phyloP scores from a whole-genome alignment of 1,140 invertebrate species.

The Magallana angulata region DNA sequence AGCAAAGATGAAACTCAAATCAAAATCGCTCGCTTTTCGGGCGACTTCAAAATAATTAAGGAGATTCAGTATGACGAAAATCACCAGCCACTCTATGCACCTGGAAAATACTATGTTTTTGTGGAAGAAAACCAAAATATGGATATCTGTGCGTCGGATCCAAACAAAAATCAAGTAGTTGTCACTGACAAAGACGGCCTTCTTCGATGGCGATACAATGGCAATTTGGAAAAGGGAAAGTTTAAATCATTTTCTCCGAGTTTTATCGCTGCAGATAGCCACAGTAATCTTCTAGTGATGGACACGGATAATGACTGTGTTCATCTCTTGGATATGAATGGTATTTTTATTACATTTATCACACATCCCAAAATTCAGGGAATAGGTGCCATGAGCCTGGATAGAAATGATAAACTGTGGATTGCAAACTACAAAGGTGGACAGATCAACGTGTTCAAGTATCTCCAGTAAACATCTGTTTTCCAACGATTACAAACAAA shows the following conservation, averaged over 20 bases:
- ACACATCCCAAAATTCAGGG: constrained; percentile 2
- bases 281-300: constrained; percentile 8
- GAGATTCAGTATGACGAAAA: constrained; percentile 9
- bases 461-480: neutral
- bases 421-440: constrained; percentile 18
- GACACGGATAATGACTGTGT: constrained; percentile 7
- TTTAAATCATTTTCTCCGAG: constrained; percentile 11
- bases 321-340: neutral
- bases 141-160: constrained; percentile 1
- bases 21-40: constrained; percentile 16
- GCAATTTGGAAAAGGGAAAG: neutral
- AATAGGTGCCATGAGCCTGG: constrained; percentile 9
- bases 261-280: neutral
- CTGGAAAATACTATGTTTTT: constrained; percentile 6
- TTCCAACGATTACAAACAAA: too few relatives aligned
- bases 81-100: neutral
- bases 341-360: neutral
- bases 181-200: neutral
- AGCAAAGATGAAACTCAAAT: constrained; percentile 5
- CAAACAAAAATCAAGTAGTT: constrained; percentile 26
- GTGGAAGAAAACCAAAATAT: constrained; percentile 18
- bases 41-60: neutral
- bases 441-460: constrained; percentile 5
- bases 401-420: neutral
- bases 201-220: constrained; percentile 1